These are phyloP conservation scores for Vollenhovia emeryi DNA, from an alignment of 1,140 invertebrate species.

Conservation along the genomic window DNA sequence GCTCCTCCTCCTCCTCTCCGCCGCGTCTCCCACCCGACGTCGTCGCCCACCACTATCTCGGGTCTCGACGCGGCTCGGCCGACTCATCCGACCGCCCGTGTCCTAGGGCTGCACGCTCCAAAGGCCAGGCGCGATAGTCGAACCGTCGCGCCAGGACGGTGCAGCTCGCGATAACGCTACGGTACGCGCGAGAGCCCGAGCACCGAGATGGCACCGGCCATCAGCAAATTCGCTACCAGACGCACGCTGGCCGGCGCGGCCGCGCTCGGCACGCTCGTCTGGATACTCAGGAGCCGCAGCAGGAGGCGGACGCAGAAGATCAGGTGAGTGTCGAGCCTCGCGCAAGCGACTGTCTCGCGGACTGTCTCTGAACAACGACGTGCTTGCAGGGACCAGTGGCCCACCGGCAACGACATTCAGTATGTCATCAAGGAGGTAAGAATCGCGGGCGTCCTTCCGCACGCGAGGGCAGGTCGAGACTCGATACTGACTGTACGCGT, in stretches of 20 bases:
- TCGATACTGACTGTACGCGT: slow-evolving; percentile 12
- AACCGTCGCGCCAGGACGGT: slow-evolving; percentile 1
- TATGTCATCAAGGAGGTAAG: slow-evolving; percentile 90
- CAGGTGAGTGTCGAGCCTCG: slow-evolving; percentile 74
- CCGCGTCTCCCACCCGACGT: not conserved
- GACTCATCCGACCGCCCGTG: not conserved
- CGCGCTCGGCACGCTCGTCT: slow-evolving; percentile 86
- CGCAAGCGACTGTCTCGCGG: not conserved
- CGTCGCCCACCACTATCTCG: not conserved
- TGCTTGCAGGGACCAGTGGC: slow-evolving; percentile 76
- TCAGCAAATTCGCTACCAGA: slow-evolving; percentile 87
- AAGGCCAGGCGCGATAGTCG: not conserved
- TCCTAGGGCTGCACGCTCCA: not conserved
- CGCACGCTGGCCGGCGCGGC: slow-evolving; percentile 86
- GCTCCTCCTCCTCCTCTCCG: not conserved
- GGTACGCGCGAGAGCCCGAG: not conserved
- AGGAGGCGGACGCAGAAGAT: slow-evolving; percentile 79
- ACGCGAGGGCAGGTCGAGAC: not conserved
- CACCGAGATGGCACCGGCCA: slow-evolving; percentile 87
- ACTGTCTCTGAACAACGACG: slow-evolving; percentile 6
- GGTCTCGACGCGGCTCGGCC: too few species aligned
- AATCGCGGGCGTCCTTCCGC: not conserved
- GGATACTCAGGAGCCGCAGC: slow-evolving; percentile 85
- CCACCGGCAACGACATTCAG: slow-evolving; percentile 87
- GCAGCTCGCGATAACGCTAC: not conserved